phyloP scores from a whole-genome alignment of 1,140 invertebrate species.

The Doryteuthis pealeii region DNA sequence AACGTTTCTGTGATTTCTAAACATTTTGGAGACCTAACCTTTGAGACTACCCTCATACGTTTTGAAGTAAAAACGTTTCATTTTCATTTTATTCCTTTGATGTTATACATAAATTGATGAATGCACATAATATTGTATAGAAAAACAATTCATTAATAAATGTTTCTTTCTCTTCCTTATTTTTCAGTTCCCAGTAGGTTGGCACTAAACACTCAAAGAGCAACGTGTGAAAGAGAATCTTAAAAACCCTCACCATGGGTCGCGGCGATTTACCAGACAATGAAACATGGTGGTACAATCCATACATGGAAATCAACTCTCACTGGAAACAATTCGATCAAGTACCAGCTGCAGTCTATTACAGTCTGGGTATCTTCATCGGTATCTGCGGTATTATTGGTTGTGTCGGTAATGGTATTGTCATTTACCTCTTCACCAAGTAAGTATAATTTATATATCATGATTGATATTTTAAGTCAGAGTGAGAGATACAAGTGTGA shows the following conservation, averaged over 20 bases:
- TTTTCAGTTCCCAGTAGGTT: background rate
- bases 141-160: background rate
- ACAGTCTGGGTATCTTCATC: conserved; percentile 75
- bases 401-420: conserved; percentile 79
- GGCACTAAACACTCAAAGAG: background rate
- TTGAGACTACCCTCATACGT: too few species aligned
- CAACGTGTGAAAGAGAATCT: background rate
- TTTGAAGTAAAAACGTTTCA: too few species aligned
- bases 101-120: too few species aligned
- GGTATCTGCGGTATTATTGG: conserved; percentile 72
- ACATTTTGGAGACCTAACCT: too few species aligned
- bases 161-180: background rate
- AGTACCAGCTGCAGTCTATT: conserved; percentile 62
- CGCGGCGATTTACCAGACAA: background rate
- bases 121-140: too few species aligned
- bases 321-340: conserved; percentile 47
- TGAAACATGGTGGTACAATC: conserved; percentile 23
- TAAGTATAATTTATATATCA: conserved; percentile 49
- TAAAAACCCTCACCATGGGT: background rate
- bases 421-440: conserved; percentile 78
- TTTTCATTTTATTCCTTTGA: too few species aligned
- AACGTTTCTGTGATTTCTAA: too few species aligned
- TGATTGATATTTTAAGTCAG: conserved; percentile 12
- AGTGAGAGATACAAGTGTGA: conserved; percentile 5
- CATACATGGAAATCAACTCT: conserved; percentile 44